These are phyloP conservation scores for Forbesichthys papilliferus DNA, from an alignment of 2,113 vertebrate genomes.

Conservation along the genomic window DNA sequence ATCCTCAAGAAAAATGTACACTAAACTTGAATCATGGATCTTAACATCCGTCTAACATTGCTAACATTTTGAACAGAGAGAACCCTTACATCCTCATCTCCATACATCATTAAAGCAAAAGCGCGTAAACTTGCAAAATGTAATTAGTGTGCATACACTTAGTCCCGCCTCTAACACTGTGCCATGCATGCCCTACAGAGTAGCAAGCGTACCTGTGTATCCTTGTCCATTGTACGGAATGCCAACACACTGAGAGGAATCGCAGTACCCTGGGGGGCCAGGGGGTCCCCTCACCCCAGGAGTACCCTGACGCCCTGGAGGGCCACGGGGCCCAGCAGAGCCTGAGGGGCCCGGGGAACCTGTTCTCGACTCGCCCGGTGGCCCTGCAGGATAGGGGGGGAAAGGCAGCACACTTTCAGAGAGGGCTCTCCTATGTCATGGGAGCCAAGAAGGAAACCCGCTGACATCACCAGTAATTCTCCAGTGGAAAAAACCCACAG, in stretches of 20 bases:
- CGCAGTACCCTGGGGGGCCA: conserved; percentile 94
- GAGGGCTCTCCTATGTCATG: not conserved
- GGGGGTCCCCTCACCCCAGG: conserved; percentile 89
- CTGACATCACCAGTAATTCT: conserved; percentile 64
- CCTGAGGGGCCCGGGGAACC: conserved; percentile 90
- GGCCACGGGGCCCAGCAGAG: conserved; percentile 87
- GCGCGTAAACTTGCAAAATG: conserved; percentile 39
- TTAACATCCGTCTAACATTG: not conserved
- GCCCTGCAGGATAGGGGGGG: conserved; percentile 74
- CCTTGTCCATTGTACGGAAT: conserved; percentile 98
- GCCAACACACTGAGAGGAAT: conserved; percentile 97
- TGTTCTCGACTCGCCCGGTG: conserved; percentile 90
- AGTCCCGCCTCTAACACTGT: conserved; percentile 31
- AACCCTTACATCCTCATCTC: conserved; percentile 40
- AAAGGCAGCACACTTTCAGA: conserved; percentile 12
- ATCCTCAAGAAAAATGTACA: not conserved
- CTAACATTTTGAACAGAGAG: not conserved
- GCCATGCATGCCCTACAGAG: conserved; percentile 52
- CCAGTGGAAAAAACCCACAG: conserved; percentile 36
- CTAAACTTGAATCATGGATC: not conserved
- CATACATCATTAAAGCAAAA: conserved; percentile 55
- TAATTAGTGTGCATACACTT: conserved; percentile 59
- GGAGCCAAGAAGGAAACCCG: conserved; percentile 13
- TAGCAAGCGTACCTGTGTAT: conserved; percentile 87
- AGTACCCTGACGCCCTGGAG: conserved; percentile 90